A percentile compares a stretch with the other conserved stretches of the same genome.
These are phyloP conservation scores for Sphaeridia pumilis DNA, from an alignment of 2,888 invertebrate genomes.

Conservation along the genomic window DNA sequence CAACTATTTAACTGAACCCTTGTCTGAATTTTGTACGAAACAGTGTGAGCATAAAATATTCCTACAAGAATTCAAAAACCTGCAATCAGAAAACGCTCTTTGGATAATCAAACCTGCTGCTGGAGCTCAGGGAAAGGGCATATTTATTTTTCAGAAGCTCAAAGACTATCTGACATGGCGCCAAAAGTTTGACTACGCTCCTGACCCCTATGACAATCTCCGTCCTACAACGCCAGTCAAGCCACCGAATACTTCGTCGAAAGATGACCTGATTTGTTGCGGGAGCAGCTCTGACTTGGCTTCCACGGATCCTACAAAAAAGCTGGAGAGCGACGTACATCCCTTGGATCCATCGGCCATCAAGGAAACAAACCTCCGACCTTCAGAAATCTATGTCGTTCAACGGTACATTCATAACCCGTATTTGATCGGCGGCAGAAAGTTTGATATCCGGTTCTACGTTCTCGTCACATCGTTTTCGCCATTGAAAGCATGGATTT, in stretches of 20 bases:
- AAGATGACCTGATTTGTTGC: too few relatives aligned
- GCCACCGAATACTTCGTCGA: too few relatives aligned
- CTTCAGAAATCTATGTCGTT: slow-evolving; percentile 47
- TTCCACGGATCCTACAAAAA: too few relatives aligned
- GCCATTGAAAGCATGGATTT: slow-evolving; percentile 47
- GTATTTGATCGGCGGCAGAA: slow-evolving; percentile 80
- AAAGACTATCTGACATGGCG: slow-evolving; percentile 26
- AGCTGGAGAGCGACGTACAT: too few relatives aligned
- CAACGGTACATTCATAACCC: slow-evolving; percentile 78
- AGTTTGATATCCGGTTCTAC: slow-evolving; percentile 93
- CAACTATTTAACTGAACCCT: too few relatives aligned
- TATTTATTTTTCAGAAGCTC: slow-evolving; percentile 49
- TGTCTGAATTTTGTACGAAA: too few relatives aligned
- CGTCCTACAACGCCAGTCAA: too few relatives aligned
- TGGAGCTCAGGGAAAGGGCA: slow-evolving; percentile 51
- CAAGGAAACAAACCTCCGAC: neutral
- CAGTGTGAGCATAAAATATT: slow-evolving; percentile 50
- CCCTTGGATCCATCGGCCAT: too few relatives aligned
- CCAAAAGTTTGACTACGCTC: slow-evolving; percentile 18
- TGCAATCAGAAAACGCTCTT: slow-evolving; percentile 43
- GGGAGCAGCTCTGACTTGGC: too few relatives aligned
- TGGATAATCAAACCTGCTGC: slow-evolving; percentile 55
- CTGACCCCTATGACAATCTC: too few relatives aligned
- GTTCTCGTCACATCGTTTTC: slow-evolving; percentile 66
- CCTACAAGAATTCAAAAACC: slow-evolving; percentile 49